These are phyloP conservation scores for Dicaeum eximium DNA, from an alignment of 2,113 vertebrate genomes.

Conservation along the genomic window DNA sequence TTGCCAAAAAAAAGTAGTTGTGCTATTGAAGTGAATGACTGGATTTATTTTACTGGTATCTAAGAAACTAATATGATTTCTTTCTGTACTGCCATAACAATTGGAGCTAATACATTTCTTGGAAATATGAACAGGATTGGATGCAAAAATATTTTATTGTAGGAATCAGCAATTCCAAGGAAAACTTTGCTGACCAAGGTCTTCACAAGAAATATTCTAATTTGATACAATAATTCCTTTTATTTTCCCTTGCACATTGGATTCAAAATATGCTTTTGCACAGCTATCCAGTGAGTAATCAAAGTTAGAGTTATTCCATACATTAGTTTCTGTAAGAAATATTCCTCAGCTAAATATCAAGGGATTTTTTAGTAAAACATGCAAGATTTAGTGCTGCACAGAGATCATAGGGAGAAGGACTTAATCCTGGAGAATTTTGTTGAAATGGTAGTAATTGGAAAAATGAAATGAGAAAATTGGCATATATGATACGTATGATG, in stretches of 20 bases:
- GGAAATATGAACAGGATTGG: not conserved
- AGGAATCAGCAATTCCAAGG: not conserved
- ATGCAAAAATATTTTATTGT: not conserved
- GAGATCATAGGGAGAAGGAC: not conserved
- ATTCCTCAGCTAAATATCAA: not conserved
- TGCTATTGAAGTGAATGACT: not conserved
- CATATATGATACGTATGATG: too few relatives aligned
- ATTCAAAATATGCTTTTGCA: not conserved
- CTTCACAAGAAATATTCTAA: not conserved
- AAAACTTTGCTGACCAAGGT: not conserved
- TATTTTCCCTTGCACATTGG: not conserved
- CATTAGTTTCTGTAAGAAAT: not conserved
- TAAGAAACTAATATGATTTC: not conserved
- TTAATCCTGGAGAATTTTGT: not conserved
- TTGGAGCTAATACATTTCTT: not conserved
- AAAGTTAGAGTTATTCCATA: not conserved
- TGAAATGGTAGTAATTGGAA: not conserved
- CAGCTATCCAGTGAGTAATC: not conserved
- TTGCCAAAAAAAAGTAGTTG: not conserved
- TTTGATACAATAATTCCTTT: not conserved
- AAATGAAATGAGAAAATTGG: not conserved
- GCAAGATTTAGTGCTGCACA: not conserved
- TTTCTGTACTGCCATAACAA: not conserved
- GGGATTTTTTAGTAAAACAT: not conserved
- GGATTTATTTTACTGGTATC: not conserved